Percentiles rank a stretch among this genome's conserved stretches.
phyloP scores from a whole-genome alignment of 2,888 invertebrate species.

The Tillus elongatus region DNA sequence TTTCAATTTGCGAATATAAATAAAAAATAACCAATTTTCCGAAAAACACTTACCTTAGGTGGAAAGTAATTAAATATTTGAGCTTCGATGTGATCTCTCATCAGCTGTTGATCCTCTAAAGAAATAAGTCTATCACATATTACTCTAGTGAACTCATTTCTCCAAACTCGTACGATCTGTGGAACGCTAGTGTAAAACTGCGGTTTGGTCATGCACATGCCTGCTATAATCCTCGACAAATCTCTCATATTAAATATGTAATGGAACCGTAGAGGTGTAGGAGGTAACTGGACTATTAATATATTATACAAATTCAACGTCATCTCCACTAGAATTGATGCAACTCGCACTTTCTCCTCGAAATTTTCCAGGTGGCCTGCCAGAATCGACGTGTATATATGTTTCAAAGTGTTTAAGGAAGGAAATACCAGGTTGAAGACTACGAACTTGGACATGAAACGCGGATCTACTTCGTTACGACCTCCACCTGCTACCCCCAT shows the following conservation, averaged over 20 bases:
- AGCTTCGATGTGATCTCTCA: slow-evolving; percentile 51
- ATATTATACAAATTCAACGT: slow-evolving; percentile 78
- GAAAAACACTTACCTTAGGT: slow-evolving; percentile 21
- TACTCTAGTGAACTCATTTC: slow-evolving; percentile 81
- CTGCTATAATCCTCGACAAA: slow-evolving; percentile 70
- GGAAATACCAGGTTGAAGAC: slow-evolving; percentile 82
- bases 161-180: slow-evolving; percentile 77
- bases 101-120: slow-evolving; percentile 54
- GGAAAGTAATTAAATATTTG: slow-evolving; percentile 54
- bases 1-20: too few species aligned
- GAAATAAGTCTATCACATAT: slow-evolving; percentile 80
- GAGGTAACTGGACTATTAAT: slow-evolving; percentile 67
- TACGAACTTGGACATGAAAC: slow-evolving; percentile 86
- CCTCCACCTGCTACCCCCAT: slow-evolving; percentile 88
- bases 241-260: slow-evolving; percentile 91
- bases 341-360: slow-evolving; percentile 55
- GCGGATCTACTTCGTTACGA: slow-evolving; percentile 79
- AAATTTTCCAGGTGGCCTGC: slow-evolving; percentile 67
- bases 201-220: slow-evolving; percentile 68
- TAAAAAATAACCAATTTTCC: neutral
- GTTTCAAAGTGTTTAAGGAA: slow-evolving; percentile 62
- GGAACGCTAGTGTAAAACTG: slow-evolving; percentile 57
- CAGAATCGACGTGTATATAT: slow-evolving; percentile 77
- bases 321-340: slow-evolving; percentile 61
- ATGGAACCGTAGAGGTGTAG: slow-evolving; percentile 89